Base-by-base conservation (phyloP, 1,140 invertebrate species). In the Lordiphosa clarofinis region DNA sequence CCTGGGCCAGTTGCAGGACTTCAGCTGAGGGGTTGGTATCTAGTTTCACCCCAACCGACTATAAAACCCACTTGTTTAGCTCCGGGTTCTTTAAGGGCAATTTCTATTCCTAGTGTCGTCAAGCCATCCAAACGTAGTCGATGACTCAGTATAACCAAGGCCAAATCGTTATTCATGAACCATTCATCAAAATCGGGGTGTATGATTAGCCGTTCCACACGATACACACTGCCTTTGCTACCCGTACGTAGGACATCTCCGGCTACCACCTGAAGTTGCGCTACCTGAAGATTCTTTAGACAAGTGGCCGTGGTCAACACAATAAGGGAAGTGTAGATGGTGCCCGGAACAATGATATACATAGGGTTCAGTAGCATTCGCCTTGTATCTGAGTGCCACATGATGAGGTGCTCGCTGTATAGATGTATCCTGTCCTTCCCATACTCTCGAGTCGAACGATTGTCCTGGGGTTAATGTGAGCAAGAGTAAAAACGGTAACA, bases 91-190 rank as follows among this genome's bases (percentile, higher is more conserved):
- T 4, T 10, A 6, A 0, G 1, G 13, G 39, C 39, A 12, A 54
- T 35, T 6, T 8, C 3, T 31, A 44, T 44, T 6, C 12, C 24
- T 9, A 5, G 6, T 21, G n/a, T n/a, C 0, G 9, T 4, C 9
- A 44, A 6, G 7, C 40, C 40, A 10, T 33, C 21, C 2, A 40
- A 9, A 8, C 12, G 11, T 1, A 53, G 5, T 2, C 40, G 3
- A 1, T 53, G 28, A 1, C 13, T 10, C 9, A 44, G 11, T 11
- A 55, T 1, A 42, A 55, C 6, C 40, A 55, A 9, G 11, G 53
- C 53, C 31, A 55, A 36, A n/a, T 55, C 53, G 35, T 55, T 55
- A 11, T 44, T 40, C 53, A 55, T 55, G 2, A 44, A 24, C 53
- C 6, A 54, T 7, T 10, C 28, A 24, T 55, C 15, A 5, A 55